phyloP scores from a whole-genome alignment of 2,888 invertebrate genomes.

The Oxystoma pomonae region DNA sequence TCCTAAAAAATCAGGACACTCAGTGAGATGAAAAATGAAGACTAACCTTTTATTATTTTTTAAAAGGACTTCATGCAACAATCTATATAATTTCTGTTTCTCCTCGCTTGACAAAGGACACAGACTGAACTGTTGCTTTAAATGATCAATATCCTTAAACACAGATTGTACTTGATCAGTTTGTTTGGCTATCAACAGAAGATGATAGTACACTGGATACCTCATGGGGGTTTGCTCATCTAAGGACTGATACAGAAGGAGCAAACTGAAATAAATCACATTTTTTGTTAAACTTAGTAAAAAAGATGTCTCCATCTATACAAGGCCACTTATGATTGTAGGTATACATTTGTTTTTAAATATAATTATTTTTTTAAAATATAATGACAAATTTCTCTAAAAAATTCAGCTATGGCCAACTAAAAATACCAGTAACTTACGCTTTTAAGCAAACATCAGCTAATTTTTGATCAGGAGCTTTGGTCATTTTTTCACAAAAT shows the following conservation, averaged over 20 bases:
- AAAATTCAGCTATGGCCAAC: too few species aligned
- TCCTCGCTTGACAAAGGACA: conserved; percentile 84
- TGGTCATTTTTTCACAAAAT: conserved; percentile 88
- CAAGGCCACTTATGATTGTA: too few species aligned
- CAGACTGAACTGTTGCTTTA: conserved; percentile 74
- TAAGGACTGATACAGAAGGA: conserved; percentile 89
- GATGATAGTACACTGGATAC: conserved; percentile 89
- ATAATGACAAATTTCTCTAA: too few species aligned
- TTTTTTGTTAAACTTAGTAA: conserved; percentile 79
- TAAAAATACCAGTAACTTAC: too few species aligned
- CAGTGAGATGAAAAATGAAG: neutral
- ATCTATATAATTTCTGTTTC: conserved; percentile 84
- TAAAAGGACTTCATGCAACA: conserved; percentile 83
- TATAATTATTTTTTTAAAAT: too few species aligned
- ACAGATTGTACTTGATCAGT: conserved; percentile 83
- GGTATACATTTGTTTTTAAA: too few species aligned
- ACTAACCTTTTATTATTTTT: conserved; percentile 78
- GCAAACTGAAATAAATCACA: conserved; percentile 76
- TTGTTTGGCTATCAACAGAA: conserved; percentile 84
- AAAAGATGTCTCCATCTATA: too few species aligned
- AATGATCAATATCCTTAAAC: conserved; percentile 77
- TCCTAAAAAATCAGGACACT: neutral
- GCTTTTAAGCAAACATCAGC: conserved; percentile 80
- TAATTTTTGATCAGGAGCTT: conserved; percentile 77
- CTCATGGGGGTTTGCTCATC: conserved; percentile 79